Conservation (phyloP, 2,888 invertebrate genomes). For the Drosophila nr. perissopoda region DNA sequence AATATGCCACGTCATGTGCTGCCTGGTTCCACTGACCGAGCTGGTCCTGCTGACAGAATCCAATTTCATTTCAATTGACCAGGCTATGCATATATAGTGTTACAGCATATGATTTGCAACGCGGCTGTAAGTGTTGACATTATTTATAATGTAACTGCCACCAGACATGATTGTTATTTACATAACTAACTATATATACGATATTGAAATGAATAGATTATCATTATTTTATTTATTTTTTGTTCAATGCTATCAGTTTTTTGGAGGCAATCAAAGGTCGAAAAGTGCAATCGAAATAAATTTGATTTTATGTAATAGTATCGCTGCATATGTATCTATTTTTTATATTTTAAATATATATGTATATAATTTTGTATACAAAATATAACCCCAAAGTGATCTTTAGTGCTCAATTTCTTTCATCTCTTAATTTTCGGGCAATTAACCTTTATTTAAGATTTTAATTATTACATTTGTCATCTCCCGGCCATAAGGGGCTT, state of each 20-base stretch:
- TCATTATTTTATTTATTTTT: not conserved
- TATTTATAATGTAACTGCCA: constrained; percentile 72
- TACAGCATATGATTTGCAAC: constrained; percentile 71
- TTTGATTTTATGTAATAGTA: not conserved
- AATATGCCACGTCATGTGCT: constrained; percentile 30
- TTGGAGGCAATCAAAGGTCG: not conserved
- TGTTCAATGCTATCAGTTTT: not conserved
- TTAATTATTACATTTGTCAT: constrained; percentile 9
- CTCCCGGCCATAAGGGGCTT: not conserved
- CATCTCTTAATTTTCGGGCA: not conserved
- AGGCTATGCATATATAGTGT: constrained; percentile 79
- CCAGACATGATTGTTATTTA: constrained; percentile 44
- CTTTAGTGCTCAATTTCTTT: not conserved
- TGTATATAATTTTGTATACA: not conserved
- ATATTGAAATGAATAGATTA: constrained; percentile 14
- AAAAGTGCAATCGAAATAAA: not conserved
- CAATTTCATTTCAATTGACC: constrained; percentile 81
- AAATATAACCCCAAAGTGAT: not conserved
- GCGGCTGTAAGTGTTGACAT: constrained; percentile 72
- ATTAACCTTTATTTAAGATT: not conserved
- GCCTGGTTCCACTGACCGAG: constrained; percentile 14
- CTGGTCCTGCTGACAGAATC: constrained; percentile 66
- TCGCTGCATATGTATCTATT: not conserved
- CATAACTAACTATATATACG: constrained; percentile 39
- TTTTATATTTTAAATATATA: not conserved